phyloP scores from a whole-genome alignment of 2,797 vertebrate species.

The Brachyalestes nurse region DNA sequence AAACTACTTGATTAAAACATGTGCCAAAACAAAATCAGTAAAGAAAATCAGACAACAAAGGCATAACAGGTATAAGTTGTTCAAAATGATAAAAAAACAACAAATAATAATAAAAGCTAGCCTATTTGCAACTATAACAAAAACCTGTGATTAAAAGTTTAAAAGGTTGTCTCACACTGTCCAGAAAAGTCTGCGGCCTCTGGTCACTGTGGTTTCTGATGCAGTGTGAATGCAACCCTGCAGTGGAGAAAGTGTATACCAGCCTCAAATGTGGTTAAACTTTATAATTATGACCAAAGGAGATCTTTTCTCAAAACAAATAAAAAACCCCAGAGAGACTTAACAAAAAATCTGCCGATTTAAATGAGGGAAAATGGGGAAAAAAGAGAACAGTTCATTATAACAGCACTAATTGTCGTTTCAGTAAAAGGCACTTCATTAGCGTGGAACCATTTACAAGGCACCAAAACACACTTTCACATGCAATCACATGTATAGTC shows the following conservation, averaged over 20 bases:
- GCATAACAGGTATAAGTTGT: no score
- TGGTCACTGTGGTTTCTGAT: slow-evolving; percentile 19
- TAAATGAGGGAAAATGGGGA: slow-evolving; percentile 58
- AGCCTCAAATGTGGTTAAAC: slow-evolving; percentile 70
- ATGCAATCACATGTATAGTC: slow-evolving; percentile 18
- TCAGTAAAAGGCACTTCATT: slow-evolving; percentile 74
- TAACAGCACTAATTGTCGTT: slow-evolving; percentile 70
- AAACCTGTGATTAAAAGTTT: slow-evolving; percentile 1
- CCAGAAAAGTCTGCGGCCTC: background rate
- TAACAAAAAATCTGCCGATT: slow-evolving; percentile 64
- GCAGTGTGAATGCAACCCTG: slow-evolving; percentile 40
- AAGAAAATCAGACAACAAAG: background rate
- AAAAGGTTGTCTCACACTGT: slow-evolving; percentile 6
- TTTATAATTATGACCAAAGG: slow-evolving; percentile 75
- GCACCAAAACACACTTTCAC: slow-evolving; percentile 44
- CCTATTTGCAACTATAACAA: background rate
- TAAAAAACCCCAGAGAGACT: slow-evolving; percentile 70
- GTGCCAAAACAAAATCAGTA: background rate
- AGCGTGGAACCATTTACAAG: slow-evolving; percentile 32
- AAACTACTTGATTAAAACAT: background rate
- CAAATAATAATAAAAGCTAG: background rate
- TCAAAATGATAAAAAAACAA: background rate
- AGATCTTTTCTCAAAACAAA: slow-evolving; percentile 75
- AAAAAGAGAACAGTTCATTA: slow-evolving; percentile 62
- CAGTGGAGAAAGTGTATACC: slow-evolving; percentile 31